These are phyloP conservation scores for Linepithema humile DNA, from an alignment of 1,140 invertebrate genomes.

Conservation along the genomic window DNA sequence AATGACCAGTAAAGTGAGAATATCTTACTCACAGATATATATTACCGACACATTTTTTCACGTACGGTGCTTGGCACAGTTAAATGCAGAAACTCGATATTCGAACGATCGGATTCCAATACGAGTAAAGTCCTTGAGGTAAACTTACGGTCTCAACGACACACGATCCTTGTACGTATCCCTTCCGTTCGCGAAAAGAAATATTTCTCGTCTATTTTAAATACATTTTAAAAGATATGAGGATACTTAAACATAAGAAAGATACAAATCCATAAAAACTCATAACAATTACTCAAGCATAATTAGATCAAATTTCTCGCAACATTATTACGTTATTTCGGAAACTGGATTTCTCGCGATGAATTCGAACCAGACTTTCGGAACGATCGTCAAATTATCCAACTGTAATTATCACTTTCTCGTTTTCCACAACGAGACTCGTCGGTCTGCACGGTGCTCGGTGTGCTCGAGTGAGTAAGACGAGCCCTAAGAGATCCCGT, in stretches of 20 bases:
- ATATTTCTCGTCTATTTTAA: constrained; percentile 16
- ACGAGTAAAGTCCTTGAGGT: constrained; percentile 69
- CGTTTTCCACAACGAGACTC: constrained; percentile 26
- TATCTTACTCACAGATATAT: neutral
- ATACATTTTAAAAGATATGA: neutral
- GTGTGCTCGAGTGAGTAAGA: constrained; percentile 55
- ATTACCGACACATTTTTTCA: neutral
- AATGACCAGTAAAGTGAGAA: neutral
- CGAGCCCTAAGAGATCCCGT: constrained; percentile 61
- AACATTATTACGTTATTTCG: too few species aligned
- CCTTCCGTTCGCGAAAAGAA: neutral
- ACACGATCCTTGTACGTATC: constrained; percentile 52
- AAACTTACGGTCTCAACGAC: constrained; percentile 63
- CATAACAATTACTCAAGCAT: too few species aligned
- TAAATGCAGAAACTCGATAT: constrained; percentile 60
- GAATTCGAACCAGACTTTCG: too few species aligned
- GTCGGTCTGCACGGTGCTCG: neutral
- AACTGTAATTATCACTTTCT: constrained; percentile 35
- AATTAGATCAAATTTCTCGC: too few species aligned
- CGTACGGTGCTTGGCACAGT: constrained; percentile 40
- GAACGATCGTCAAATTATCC: neutral
- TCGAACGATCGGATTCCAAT: constrained; percentile 52
- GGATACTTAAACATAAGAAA: neutral
- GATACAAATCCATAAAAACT: neutral
- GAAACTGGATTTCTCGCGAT: too few species aligned